phyloP scores from a whole-genome alignment of 2,113 vertebrate species.

The Rhinichthys klamathensis region DNA sequence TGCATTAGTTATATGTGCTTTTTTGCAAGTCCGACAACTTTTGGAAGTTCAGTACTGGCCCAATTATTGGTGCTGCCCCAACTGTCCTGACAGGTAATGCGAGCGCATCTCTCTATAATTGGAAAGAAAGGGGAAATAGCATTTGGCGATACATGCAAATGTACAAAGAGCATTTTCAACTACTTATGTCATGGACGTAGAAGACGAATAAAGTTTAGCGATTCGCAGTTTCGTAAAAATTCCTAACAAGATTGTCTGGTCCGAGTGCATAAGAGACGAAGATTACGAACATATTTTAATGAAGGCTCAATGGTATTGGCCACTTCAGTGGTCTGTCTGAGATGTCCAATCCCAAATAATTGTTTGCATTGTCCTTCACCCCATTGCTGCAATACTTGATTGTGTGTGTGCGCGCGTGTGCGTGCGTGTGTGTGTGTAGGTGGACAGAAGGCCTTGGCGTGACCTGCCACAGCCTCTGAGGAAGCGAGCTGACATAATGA shows the following conservation, averaged over 20 bases:
- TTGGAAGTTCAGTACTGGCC: slow-evolving; percentile 52
- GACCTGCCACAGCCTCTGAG: slow-evolving; percentile 70
- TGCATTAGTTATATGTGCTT: slow-evolving; percentile 24
- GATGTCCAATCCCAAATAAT: slow-evolving; percentile 58
- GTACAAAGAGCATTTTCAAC: not conserved
- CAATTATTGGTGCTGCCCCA: slow-evolving; percentile 56
- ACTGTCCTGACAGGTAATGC: slow-evolving; percentile 55
- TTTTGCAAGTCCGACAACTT: slow-evolving; percentile 47
- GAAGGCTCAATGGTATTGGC: slow-evolving; percentile 44
- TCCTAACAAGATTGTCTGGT: not conserved
- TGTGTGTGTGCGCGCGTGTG: slow-evolving; percentile 35
- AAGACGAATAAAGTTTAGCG: not conserved
- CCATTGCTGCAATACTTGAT: slow-evolving; percentile 46
- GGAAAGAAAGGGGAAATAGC: slow-evolving; percentile 40
- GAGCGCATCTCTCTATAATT: slow-evolving; percentile 50
- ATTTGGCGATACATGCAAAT: slow-evolving; percentile 44
- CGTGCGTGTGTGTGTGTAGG: slow-evolving; percentile 69
- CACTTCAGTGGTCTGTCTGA: slow-evolving; percentile 57
- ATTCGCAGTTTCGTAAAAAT: not conserved
- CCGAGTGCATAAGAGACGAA: not conserved
- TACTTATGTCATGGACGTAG: not conserved
- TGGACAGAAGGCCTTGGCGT: slow-evolving; percentile 69
- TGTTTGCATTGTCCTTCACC: slow-evolving; percentile 60
- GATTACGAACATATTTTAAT: slow-evolving; percentile 40
- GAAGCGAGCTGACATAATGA: slow-evolving; percentile 80